These are phyloP conservation scores for Mesocricetus auratus DNA, from an alignment of 2,113 vertebrate species.

Conservation along the genomic window DNA sequence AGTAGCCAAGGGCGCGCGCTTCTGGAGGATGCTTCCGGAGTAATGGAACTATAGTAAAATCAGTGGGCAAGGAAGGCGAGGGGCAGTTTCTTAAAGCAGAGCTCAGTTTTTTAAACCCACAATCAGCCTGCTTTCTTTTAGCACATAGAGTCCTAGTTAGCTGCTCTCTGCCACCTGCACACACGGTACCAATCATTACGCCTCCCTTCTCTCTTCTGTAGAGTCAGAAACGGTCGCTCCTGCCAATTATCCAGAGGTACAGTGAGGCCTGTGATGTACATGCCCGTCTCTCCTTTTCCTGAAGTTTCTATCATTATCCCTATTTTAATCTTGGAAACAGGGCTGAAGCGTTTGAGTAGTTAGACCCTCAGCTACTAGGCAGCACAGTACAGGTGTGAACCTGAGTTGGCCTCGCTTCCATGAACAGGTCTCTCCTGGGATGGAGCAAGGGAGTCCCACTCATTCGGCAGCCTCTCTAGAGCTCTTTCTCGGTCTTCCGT, in stretches of 20 bases:
- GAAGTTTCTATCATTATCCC: not conserved
- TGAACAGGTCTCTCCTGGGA: not conserved
- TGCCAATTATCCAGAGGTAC: not conserved
- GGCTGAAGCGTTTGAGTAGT: not conserved
- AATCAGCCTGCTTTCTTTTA: not conserved
- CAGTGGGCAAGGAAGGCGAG: not conserved
- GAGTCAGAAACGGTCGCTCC: not conserved
- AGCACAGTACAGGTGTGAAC: not conserved
- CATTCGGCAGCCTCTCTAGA: not conserved
- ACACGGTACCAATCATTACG: not conserved
- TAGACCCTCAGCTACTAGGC: not conserved
- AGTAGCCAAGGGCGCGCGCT: not conserved
- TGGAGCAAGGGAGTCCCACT: not conserved
- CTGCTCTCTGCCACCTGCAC: not conserved
- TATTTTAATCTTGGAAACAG: not conserved
- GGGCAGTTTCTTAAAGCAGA: not conserved
- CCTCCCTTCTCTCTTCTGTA: not conserved
- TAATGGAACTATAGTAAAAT: not conserved
- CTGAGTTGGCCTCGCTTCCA: not conserved
- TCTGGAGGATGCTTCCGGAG: not conserved
- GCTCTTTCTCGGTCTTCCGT: not conserved
- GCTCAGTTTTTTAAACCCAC: not conserved
- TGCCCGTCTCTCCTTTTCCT: not conserved
- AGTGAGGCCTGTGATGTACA: not conserved
- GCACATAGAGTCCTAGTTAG: not conserved